Base-by-base conservation (phyloP, 2,113 vertebrate species). In the Syngnathus floridae region DNA sequence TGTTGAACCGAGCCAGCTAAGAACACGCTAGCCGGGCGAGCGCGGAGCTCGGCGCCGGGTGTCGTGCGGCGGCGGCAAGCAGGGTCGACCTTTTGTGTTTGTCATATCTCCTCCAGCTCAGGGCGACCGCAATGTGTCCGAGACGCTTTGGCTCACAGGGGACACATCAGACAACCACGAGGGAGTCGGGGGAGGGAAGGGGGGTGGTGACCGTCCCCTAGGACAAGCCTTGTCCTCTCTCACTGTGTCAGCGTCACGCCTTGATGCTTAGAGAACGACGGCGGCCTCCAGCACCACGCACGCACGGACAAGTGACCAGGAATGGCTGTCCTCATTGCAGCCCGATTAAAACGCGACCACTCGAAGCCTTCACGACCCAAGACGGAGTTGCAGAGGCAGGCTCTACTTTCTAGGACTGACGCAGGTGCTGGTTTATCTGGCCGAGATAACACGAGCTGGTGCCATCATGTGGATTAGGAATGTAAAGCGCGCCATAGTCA, bases 61-160 rank as follows among this genome's bases (percentile, higher is more conserved):
- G 38, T 61, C 21, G 59, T 26, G 59, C 40, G 19, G 57, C 57
- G n/a, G 57, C 37, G 38, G 57, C 70, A 75, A 84, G 75, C 69
- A 57, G 46, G 63, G 68, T 69, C 69, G 57, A 64, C 76, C 75
- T 73, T 81, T 83, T 82, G 77, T 75, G 38, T 84, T 76, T 73
- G 76, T 85, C 84, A 85, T 84, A 83, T 86, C 83, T 86, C 80
- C 82, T 76, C 74, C 78, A 85, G 86, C 76, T 72, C 75, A 74
- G 26, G 67, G 74, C 83, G 82, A 87, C 86, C 82, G 82, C 85
- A 82, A 86, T 86, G 81, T 84, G 86, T 85, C 85, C 74, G 56
- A 82, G 73, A 83, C 67, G 65, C 84, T 83, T 79, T 86, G 76
- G 74, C 82, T 88, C 84, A 88, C 77, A 84, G 78, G 82, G 80